Evolutionary conservation across 2,113 vertebrate species (phyloP).

Genomic region (Coptodon bakossiorum): DNA sequence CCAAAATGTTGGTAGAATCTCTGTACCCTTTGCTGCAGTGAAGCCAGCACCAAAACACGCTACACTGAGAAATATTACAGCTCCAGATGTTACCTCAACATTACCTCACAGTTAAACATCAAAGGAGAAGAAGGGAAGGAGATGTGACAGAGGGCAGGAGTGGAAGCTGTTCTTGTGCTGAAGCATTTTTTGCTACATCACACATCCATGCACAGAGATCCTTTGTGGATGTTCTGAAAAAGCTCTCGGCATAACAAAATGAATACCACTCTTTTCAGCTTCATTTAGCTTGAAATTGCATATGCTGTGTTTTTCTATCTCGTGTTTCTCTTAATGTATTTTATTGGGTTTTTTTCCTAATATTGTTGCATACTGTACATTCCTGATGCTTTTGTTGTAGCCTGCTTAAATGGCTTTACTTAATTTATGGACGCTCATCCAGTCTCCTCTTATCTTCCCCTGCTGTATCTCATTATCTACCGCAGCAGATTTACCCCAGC

Average conservation of each 20-base stretch:
- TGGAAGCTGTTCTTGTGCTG: not conserved
- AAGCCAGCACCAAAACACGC: constrained; percentile 18
- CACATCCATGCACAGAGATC: not conserved
- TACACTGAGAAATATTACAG: not conserved
- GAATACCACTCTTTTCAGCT: not conserved
- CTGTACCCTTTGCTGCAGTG: not conserved
- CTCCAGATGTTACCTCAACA: constrained; percentile 41
- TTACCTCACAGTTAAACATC: constrained; percentile 28
- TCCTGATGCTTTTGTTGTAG: not conserved
- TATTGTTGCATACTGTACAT: not conserved
- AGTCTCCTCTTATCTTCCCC: not conserved
- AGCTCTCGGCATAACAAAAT: not conserved
- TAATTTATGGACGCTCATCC: not conserved
- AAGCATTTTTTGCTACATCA: not conserved
- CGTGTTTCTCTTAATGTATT: not conserved
- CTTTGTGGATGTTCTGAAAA: not conserved
- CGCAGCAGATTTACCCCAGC: not conserved
- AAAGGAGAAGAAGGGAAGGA: not conserved
- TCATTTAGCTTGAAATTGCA: not conserved
- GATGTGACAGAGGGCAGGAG: not conserved
- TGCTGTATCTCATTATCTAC: not conserved
- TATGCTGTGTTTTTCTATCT: not conserved
- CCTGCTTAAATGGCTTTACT: not conserved
- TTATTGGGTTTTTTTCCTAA: not conserved
- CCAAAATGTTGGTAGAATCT: not conserved